A percentile compares a stretch with the other conserved stretches of the same genome.
Conservation (phyloP, 2,797 vertebrate species). For the Malacoctenus gilli region DNA sequence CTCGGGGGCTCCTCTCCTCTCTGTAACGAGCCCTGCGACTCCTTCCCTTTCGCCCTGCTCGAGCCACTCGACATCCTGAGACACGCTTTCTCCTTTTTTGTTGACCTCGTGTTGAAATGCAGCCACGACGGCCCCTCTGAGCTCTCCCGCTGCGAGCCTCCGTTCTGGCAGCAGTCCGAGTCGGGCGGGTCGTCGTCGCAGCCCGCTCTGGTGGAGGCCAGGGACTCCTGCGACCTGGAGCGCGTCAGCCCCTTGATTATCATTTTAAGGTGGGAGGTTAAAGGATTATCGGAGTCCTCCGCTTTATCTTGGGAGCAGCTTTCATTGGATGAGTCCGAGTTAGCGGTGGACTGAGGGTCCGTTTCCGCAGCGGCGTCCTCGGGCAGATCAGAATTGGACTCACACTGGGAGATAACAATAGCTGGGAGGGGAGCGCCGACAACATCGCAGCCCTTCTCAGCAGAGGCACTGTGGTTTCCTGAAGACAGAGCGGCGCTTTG, state of each 20-base stretch:
- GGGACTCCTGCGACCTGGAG: slow-evolving; percentile 68
- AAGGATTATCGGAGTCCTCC: slow-evolving; percentile 62
- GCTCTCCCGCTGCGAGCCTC: slow-evolving; percentile 26
- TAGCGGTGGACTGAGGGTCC: slow-evolving; percentile 11
- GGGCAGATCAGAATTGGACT: slow-evolving; percentile 22
- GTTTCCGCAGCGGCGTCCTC: slow-evolving; percentile 31
- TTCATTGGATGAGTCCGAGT: slow-evolving; percentile 17
- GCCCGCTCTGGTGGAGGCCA: slow-evolving; percentile 46
- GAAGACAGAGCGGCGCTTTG: slow-evolving; percentile 23
- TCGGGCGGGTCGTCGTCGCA: slow-evolving; percentile 36
- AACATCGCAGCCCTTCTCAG: slow-evolving; percentile 18
- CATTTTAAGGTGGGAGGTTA: slow-evolving; percentile 65
- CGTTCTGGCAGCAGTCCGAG: slow-evolving; percentile 26
- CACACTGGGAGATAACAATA: slow-evolving; percentile 58
- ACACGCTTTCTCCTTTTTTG: slow-evolving; percentile 66
- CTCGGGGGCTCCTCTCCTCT: slow-evolving; percentile 56
- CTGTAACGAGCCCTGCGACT: slow-evolving; percentile 33
- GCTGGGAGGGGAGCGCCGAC: slow-evolving; percentile 36
- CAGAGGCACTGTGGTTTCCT: slow-evolving; percentile 26
- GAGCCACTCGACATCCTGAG: slow-evolving; percentile 47
- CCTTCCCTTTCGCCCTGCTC: slow-evolving; percentile 60
- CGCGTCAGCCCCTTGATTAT: slow-evolving; percentile 57
- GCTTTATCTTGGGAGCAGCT: slow-evolving; percentile 46
- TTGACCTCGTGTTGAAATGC: slow-evolving; percentile 21
- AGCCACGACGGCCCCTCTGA: slow-evolving; percentile 17